phyloP scores from a whole-genome alignment of 2,113 vertebrate species.

The Apodemus sylvaticus region DNA sequence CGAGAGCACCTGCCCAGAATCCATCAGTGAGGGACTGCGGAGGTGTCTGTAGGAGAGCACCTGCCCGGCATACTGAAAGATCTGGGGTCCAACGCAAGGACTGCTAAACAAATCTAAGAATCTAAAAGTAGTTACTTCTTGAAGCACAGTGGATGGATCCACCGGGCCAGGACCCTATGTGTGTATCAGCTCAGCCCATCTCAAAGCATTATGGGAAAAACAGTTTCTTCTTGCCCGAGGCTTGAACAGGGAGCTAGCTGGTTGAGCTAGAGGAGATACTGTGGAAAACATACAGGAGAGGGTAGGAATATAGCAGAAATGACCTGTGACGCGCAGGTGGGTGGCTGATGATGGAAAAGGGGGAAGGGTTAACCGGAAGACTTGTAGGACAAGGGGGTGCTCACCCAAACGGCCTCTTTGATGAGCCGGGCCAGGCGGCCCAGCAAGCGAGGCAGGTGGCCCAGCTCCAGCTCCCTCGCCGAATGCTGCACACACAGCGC shows the following conservation, averaged over 20 bases:
- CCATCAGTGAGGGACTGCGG: background rate
- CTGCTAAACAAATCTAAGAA: background rate
- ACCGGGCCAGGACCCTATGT: background rate
- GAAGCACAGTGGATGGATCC: background rate
- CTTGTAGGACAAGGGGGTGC: background rate
- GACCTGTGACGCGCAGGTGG: background rate
- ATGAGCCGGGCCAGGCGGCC: conserved; percentile 92
- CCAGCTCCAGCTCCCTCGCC: conserved; percentile 91
- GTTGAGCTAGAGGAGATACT: background rate
- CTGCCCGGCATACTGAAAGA: background rate
- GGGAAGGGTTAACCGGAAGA: background rate
- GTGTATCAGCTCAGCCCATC: background rate
- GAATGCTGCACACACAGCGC: conserved; percentile 94
- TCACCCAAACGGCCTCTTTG: conserved; percentile 95
- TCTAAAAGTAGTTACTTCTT: background rate
- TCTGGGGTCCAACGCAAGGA: background rate
- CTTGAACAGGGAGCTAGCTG: too few species aligned
- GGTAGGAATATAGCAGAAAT: background rate
- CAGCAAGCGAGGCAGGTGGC: conserved; percentile 90
- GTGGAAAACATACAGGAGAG: background rate
- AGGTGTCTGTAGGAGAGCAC: too few species aligned
- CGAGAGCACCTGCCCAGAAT: background rate
- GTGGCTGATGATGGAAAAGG: background rate
- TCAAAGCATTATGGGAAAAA: background rate
- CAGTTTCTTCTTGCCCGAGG: background rate